A percentile compares a stretch with the other conserved stretches of the same genome.
phyloP scores from a whole-genome alignment of 2,888 invertebrate species.

The Lomographa bimaculata region DNA sequence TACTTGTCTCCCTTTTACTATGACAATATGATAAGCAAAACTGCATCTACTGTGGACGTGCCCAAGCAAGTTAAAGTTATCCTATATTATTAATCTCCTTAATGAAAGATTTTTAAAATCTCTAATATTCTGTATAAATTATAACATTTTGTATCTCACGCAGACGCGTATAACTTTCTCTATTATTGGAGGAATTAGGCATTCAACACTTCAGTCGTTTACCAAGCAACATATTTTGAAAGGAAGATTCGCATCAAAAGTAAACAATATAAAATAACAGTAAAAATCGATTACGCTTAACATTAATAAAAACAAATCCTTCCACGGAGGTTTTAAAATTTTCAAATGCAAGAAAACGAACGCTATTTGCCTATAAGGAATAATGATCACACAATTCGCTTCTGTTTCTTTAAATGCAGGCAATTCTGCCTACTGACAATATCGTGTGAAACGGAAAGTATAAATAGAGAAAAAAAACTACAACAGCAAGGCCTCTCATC shows the following conservation, averaged over 20 bases:
- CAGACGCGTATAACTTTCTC: not conserved
- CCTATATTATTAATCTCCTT: too few relatives aligned
- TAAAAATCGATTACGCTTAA: slow-evolving; percentile 43
- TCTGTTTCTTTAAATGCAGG: slow-evolving; percentile 11
- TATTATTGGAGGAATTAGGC: not conserved
- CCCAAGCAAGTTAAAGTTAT: slow-evolving; percentile 3
- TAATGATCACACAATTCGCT: slow-evolving; percentile 13
- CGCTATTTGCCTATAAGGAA: not conserved
- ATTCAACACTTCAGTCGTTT: slow-evolving; percentile 10
- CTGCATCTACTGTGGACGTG: slow-evolving; percentile 1
- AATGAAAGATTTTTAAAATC: slow-evolving; percentile 12
- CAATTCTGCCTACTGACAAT: not conserved
- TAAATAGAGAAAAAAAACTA: not conserved
- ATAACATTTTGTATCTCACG: slow-evolving; percentile 7
- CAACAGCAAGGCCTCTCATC: too few relatives aligned
- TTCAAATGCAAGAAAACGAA: slow-evolving; percentile 25
- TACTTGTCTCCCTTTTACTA: too few relatives aligned
- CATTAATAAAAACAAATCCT: slow-evolving; percentile 38
- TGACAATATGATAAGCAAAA: slow-evolving; percentile 2
- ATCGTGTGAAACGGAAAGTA: slow-evolving; percentile 5
- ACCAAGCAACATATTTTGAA: too few relatives aligned
- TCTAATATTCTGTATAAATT: slow-evolving; percentile 19
- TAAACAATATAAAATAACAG: slow-evolving; percentile 39
- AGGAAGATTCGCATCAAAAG: too few relatives aligned
- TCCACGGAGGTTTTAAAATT: slow-evolving; percentile 16